Percentiles rank a stretch among this genome's conserved stretches.
These are phyloP conservation scores for Heliconius sara DNA, from an alignment of 2,888 invertebrate genomes.

Conservation along the genomic window DNA sequence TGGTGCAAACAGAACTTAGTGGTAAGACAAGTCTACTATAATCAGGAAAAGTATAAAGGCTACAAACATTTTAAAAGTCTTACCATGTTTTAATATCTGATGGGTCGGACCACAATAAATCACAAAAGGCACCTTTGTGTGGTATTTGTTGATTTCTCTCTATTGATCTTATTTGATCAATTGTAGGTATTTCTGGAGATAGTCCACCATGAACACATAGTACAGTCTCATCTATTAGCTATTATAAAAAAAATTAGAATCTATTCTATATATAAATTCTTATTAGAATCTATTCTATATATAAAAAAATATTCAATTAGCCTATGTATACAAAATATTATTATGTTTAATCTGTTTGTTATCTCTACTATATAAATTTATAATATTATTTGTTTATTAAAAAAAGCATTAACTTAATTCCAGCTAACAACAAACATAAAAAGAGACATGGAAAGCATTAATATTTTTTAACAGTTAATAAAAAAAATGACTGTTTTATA, in stretches of 20 bases:
- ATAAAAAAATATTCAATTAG: neutral
- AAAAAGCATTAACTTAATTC: neutral
- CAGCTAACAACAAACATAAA: too few species aligned
- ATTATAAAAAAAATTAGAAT: slow-evolving; percentile 42
- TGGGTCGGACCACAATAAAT: slow-evolving; percentile 99
- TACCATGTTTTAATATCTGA: slow-evolving; percentile 97
- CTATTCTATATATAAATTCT: neutral
- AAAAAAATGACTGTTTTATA: too few species aligned
- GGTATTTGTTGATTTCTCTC: slow-evolving; percentile 99
- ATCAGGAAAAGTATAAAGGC: neutral
- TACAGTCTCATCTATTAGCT: slow-evolving; percentile 98
- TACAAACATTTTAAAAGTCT: neutral
- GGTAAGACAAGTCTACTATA: neutral
- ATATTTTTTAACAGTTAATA: too few species aligned
- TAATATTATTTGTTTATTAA: neutral
- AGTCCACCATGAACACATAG: slow-evolving; percentile 99
- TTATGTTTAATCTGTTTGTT: neutral
- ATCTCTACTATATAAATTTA: neutral
- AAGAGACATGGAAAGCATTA: too few species aligned
- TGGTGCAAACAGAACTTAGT: neutral
- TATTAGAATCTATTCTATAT: neutral
- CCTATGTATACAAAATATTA: neutral
- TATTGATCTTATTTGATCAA: slow-evolving; percentile 98
- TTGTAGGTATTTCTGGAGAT: slow-evolving; percentile 97
- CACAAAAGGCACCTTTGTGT: slow-evolving; percentile 99